Evolutionary conservation across 2,113 vertebrate genomes (phyloP).

Genomic region (Synodontis membranacea): DNA sequence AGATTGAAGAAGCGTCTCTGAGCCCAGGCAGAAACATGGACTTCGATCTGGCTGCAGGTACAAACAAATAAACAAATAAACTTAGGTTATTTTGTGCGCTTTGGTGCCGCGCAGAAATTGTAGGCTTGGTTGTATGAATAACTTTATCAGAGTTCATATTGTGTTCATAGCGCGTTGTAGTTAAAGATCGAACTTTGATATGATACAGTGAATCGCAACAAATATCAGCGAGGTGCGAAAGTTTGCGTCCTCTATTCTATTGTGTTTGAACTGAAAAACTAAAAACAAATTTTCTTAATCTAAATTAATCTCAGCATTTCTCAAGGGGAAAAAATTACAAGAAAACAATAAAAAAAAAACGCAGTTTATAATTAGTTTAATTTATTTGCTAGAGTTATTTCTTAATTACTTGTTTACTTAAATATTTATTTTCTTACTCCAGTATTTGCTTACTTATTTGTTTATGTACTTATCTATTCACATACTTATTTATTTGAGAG

Average conservation of each 20-base stretch:
- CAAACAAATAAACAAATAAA: not conserved
- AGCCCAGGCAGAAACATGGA: not conserved
- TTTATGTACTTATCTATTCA: not conserved
- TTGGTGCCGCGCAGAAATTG: not conserved
- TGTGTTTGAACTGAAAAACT: not conserved
- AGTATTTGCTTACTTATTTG: not conserved
- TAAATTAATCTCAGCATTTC: not conserved
- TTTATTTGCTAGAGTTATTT: not conserved
- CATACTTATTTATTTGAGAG: not conserved
- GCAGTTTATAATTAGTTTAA: not conserved
- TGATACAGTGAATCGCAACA: not conserved
- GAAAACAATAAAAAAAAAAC: not conserved
- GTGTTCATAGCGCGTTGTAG: not conserved
- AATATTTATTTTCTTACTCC: not conserved
- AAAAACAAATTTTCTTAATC: not conserved
- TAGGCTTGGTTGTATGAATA: not conserved
- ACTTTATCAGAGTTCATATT: not conserved
- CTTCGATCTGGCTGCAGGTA: slow-evolving; percentile 22
- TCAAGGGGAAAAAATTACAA: not conserved
- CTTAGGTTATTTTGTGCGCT: not conserved
- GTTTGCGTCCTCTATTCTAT: not conserved
- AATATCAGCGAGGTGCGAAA: not conserved
- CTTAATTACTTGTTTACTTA: not conserved
- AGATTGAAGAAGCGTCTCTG: not conserved
- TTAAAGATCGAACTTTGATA: not conserved